Base-by-base conservation (phyloP, 2,888 invertebrate genomes). In the Aricia artaxerxes region DNA sequence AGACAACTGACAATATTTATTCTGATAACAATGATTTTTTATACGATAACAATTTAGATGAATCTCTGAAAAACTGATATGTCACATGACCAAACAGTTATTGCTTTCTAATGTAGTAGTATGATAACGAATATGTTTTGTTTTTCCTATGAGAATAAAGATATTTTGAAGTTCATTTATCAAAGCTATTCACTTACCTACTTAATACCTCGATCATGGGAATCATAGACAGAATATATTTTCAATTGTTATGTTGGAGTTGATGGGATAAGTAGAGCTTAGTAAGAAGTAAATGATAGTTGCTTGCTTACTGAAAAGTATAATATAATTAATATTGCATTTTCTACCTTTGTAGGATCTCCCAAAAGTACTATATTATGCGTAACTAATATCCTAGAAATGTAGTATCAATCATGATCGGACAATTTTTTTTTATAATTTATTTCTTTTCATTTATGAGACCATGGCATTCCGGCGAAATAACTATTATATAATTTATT, bases 261-360 rank as follows among this genome's bases (percentile, higher is more conserved):
- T 24, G 24, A 24, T 24, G 24, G 24, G 24, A 24, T 24, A 24
- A 24, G 24, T 61, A 61, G 60, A 61, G 13, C 13, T 53, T 61
- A 24, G 73, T 53, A 80, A 24, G 13, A 73, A n/a, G 40, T 60
- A 9, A 79, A 31, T 64, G 13, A 24, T 13, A 5, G 31, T 38
- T 75, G 78, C 49, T 81, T 78, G 7, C 24, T 24, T 61, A 61
- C 61, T 61, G 24, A 24, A 80, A 81, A 82, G 69, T 83, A 75
- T 72, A n/a, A 80, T 78, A 79, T 72, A 38, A 72, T 35, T 24
- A 78, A 7, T 82, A 85, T 85, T 87, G 75, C 35, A 57, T 79
- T 84, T 82, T 81, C 80, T 84, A 85, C 85, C 84, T 83, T 81
- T 83, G 84, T 87, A 86, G 86, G 86, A 83, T 87, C 82, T 84